Evolutionary conservation across 2,113 vertebrate species (phyloP).

Genomic region (Tragelaphus imberbis): DNA sequence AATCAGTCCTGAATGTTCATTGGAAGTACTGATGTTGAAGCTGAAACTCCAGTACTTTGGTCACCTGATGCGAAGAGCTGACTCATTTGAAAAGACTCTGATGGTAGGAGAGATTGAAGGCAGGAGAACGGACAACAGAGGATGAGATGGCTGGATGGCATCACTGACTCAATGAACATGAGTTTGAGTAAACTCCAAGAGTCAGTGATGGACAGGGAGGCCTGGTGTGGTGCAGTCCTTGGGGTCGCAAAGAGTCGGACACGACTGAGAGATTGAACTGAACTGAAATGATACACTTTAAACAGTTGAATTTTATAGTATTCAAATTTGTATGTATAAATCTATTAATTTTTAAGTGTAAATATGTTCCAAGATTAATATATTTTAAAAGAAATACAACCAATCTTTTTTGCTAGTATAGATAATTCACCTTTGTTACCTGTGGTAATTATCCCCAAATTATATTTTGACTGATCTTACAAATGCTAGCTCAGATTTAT

Average conservation of each 20-base stretch:
- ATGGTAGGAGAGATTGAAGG: not conserved
- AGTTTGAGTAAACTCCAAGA: not conserved
- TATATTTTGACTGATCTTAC: not conserved
- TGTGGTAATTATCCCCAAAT: not conserved
- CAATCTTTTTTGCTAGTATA: not conserved
- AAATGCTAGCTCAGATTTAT: not conserved
- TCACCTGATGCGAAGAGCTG: accelerated
- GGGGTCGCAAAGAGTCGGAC: not conserved
- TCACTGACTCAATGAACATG: not conserved
- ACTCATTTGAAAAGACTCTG: not conserved
- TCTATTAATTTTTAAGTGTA: not conserved
- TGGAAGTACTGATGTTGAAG: not conserved
- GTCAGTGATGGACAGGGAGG: not conserved
- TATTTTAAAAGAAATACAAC: not conserved
- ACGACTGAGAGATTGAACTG: not conserved
- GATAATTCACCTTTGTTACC: not conserved
- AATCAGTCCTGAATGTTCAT: not conserved
- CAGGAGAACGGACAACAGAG: not conserved
- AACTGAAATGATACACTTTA: not conserved
- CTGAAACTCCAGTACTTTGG: not conserved
- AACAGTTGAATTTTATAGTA: not conserved
- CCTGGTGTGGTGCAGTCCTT: not conserved
- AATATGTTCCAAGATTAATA: not conserved
- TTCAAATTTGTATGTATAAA: not conserved
- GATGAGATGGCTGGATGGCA: not conserved